Evolutionary conservation across 2,888 invertebrate genomes (phyloP), one percentile per base, ranked within the genome.

Genomic region (Idaea biselata): DNA sequence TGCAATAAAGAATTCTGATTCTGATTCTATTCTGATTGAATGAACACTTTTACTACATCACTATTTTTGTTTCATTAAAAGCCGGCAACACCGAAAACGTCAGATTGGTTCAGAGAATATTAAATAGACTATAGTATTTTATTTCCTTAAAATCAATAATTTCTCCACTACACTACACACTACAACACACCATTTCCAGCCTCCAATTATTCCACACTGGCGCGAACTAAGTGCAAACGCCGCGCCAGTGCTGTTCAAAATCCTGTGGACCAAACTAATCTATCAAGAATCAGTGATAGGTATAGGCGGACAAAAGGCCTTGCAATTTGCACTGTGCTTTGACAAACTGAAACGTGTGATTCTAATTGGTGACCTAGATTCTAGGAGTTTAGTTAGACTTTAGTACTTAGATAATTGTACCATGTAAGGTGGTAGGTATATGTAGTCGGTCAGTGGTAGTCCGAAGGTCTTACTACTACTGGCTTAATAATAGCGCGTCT

Each of bases 301-400:
- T n/a, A 67, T 60, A 65, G 65, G 63, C 61, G 63, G 66, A 68
- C 69, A 73, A 68, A 44, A 73, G 70, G 67, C 68, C 71, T 66
- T 69, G 68, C 60, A 68, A 67, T 68, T 67, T 64, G 65, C 55
- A 58, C 55, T 63, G 66, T 63, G 70, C 73, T 79, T 77, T 80
- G 77, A 74, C 71, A 72, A 60, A 57, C 66, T 14, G 44, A 61
- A 58, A 67, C 64, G 64, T 62, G 56, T 44, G 44, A 44, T 44
- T 65, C 77, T 80, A 80, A 80, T 80, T 80, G 81, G 73, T n/a
- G 65, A 59, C 64, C 56, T 18, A 56, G 18, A 11, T 56, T 17
- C 16, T 16, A 55, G 6, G 55, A 44, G 11, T 11, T 44, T 55
- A 55, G n/a, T 55, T n/a, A n/a, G n/a, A n/a, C n/a, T n/a, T 16